Evolutionary conservation across 2,113 vertebrate species (phyloP).

Genomic region (Gallinago paraguaiae): DNA sequence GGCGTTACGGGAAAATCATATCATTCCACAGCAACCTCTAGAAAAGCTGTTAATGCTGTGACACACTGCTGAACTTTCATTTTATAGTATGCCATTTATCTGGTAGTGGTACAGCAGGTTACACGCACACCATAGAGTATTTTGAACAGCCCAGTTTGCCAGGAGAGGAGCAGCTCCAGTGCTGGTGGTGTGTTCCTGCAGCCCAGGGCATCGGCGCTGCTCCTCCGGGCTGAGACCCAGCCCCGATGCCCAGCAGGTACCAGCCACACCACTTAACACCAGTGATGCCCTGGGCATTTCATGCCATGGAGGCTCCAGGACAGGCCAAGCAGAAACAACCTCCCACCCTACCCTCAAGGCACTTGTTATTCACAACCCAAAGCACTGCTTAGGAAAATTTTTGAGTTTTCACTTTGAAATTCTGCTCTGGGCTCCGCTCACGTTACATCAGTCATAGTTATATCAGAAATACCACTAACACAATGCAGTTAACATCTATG

Average conservation of each 20-base stretch:
- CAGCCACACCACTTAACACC: neutral
- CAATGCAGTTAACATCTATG: neutral
- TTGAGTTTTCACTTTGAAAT: neutral
- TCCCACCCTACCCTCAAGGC: neutral
- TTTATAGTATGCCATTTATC: neutral
- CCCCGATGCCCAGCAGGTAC: neutral
- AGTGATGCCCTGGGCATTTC: accelerated
- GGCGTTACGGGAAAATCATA: neutral
- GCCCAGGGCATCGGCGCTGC: neutral
- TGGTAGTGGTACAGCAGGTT: neutral
- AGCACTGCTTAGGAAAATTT: neutral
- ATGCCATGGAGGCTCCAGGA: neutral
- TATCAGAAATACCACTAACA: no score
- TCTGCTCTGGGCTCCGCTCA: neutral
- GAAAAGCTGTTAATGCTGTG: neutral
- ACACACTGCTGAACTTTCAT: neutral
- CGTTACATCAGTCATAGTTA: no score
- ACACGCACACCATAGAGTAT: accelerated
- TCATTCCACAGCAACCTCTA: neutral
- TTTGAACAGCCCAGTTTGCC: neutral
- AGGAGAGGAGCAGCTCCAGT: neutral
- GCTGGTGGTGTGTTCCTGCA: accelerated
- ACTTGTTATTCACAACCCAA: neutral
- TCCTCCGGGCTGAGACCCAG: neutral
- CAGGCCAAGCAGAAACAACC: neutral